phyloP scores from a whole-genome alignment of 1,140 invertebrate genomes.

The Euglossa dilemma region DNA sequence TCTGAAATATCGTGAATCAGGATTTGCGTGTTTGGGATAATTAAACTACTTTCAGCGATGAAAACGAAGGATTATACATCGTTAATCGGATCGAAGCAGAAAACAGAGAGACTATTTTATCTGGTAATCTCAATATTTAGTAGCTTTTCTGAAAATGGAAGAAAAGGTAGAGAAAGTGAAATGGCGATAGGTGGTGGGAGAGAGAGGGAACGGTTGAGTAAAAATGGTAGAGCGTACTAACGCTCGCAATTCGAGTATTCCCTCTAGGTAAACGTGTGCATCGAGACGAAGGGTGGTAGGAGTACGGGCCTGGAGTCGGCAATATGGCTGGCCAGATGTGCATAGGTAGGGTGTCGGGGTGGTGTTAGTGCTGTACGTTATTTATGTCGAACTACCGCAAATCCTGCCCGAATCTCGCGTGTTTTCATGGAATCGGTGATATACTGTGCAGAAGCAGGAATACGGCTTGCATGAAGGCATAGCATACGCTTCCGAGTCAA shows the following conservation, averaged over 20 bases:
- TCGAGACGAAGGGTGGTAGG: constrained; percentile 51
- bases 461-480: constrained; percentile 79
- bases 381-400: constrained; percentile 82
- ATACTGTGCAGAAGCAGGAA: constrained; percentile 78
- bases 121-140: background rate
- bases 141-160: background rate
- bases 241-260: constrained; percentile 26
- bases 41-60: no score
- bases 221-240: constrained; percentile 4
- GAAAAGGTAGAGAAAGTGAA: background rate
- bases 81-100: no score
- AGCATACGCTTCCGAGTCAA: constrained; percentile 78
- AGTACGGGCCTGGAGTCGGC: constrained; percentile 66
- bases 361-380: constrained; percentile 79
- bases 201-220: background rate
- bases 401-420: constrained; percentile 80
- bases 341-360: constrained; percentile 79
- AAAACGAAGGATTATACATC: background rate
- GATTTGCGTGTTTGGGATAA: background rate
- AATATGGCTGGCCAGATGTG: constrained; percentile 82
- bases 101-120: background rate
- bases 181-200: background rate
- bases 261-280: constrained; percentile 39
- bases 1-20: background rate
- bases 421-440: constrained; percentile 82